Percentiles rank a stretch among this genome's conserved stretches.
phyloP scores from a whole-genome alignment of 2,888 invertebrate genomes.

The Scaptomyza tumidula region DNA sequence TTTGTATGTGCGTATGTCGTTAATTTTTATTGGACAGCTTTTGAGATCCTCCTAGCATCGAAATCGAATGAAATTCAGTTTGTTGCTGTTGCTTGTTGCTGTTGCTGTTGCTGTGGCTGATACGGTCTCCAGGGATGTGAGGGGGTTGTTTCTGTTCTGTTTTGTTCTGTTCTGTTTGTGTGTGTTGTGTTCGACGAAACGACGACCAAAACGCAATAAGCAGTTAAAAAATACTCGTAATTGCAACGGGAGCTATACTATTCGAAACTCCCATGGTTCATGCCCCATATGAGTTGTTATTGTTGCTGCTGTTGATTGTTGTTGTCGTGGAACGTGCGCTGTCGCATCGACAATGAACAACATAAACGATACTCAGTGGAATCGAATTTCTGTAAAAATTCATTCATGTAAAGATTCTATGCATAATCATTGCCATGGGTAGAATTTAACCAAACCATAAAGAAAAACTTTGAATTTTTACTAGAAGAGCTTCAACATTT shows the following conservation, averaged over 20 bases:
- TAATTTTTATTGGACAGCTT: slow-evolving; percentile 83
- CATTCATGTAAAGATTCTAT: slow-evolving; percentile 62
- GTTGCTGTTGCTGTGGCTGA: slow-evolving; percentile 62
- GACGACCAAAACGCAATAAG: slow-evolving; percentile 76
- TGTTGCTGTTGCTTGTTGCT: slow-evolving; percentile 74
- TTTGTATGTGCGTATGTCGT: slow-evolving; percentile 76
- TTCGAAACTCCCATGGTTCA: slow-evolving; percentile 61
- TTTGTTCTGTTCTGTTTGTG: too few species aligned
- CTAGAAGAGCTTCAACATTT: background rate
- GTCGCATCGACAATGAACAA: slow-evolving; percentile 56
- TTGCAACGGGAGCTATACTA: slow-evolving; percentile 67
- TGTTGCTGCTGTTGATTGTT: slow-evolving; percentile 48
- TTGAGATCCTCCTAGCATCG: slow-evolving; percentile 77
- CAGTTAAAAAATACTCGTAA: slow-evolving; percentile 81
- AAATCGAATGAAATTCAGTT: slow-evolving; percentile 81
- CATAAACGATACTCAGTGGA: slow-evolving; percentile 66
- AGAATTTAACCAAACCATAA: background rate
- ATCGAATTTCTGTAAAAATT: slow-evolving; percentile 64
- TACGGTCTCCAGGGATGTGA: slow-evolving; percentile 40
- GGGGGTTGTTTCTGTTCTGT: slow-evolving; percentile 7
- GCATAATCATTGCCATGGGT: slow-evolving; percentile 44
- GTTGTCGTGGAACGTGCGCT: slow-evolving; percentile 65
- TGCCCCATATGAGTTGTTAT: slow-evolving; percentile 73
- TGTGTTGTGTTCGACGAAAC: slow-evolving; percentile 36
- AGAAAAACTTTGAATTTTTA: too few species aligned